These are phyloP conservation scores for Clarias batrachus DNA, from an alignment of 2,113 vertebrate species.

Conservation along the genomic window DNA sequence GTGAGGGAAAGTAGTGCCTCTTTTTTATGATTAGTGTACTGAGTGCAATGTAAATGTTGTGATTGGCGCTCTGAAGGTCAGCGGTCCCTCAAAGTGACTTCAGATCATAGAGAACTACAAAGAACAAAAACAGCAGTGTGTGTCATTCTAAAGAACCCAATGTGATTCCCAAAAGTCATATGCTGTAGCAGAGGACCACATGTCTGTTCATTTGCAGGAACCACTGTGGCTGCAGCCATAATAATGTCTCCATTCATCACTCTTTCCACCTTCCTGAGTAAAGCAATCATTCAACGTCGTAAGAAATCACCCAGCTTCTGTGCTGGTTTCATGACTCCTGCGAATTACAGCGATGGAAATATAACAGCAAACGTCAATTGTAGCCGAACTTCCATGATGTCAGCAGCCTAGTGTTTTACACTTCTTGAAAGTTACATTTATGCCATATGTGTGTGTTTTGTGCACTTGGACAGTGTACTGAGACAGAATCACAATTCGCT, in stretches of 20 bases:
- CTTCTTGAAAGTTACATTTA: conserved; percentile 22
- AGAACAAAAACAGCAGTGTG: conserved; percentile 45
- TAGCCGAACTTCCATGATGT: conserved; percentile 42
- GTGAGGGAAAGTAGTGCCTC: neutral
- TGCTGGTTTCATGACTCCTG: conserved; percentile 35
- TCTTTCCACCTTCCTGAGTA: conserved; percentile 50
- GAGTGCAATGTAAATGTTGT: conserved; percentile 32
- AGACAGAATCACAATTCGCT: conserved; percentile 14
- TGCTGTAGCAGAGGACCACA: conserved; percentile 24
- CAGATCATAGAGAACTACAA: conserved; percentile 42
- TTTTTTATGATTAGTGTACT: neutral
- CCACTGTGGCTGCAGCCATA: conserved; percentile 38
- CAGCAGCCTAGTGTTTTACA: conserved; percentile 45
- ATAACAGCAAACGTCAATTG: conserved; percentile 36
- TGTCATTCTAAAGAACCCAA: conserved; percentile 18
- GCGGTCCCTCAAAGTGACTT: conserved; percentile 33
- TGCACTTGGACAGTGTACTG: conserved; percentile 12
- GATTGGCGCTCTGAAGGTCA: conserved; percentile 37
- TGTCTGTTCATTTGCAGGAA: conserved; percentile 41
- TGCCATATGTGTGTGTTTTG: conserved; percentile 34
- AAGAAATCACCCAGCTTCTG: conserved; percentile 41
- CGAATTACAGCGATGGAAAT: conserved; percentile 49
- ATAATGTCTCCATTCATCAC: conserved; percentile 54
- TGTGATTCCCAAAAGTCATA: conserved; percentile 20
- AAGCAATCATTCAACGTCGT: conserved; percentile 41